Percentiles rank a stretch among this genome's conserved stretches.
These are phyloP conservation scores for Ochotona princeps DNA, from an alignment of 2,113 vertebrate species.

Conservation along the genomic window DNA sequence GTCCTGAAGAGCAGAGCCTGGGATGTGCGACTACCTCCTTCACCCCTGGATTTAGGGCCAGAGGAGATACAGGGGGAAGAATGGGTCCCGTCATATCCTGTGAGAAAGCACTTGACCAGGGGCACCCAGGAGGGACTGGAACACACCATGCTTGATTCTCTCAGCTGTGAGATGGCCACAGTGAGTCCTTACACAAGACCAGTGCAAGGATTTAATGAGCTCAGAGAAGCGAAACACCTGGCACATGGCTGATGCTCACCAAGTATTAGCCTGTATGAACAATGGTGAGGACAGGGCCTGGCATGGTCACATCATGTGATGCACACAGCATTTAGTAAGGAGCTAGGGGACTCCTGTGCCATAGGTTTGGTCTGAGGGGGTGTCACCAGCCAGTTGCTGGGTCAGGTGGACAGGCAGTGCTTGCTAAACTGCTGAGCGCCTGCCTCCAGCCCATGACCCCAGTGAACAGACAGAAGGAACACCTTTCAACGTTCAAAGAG, in stretches of 20 bases:
- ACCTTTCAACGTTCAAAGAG: background rate
- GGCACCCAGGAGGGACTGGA: background rate
- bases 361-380: background rate
- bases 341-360: too few species aligned
- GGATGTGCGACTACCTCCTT: background rate
- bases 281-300: fast-evolving
- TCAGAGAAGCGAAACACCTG: background rate
- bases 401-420: background rate
- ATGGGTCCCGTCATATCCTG: background rate
- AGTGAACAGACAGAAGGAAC: background rate
- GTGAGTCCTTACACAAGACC: background rate
- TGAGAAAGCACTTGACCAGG: background rate
- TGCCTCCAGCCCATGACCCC: background rate
- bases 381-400: background rate
- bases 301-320: background rate
- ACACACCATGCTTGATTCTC: background rate
- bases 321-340: too few species aligned
- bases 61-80: background rate
- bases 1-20: background rate
- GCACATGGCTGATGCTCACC: background rate
- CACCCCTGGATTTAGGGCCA: background rate
- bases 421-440: background rate
- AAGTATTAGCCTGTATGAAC: background rate
- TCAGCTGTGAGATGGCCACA: background rate
- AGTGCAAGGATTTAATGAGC: background rate